Evolutionary conservation across 37 sponge, comb jelly and placozoan species (phyloP), one percentile per base, ranked within the genome.

Genomic region (Agelas oroides): DNA sequence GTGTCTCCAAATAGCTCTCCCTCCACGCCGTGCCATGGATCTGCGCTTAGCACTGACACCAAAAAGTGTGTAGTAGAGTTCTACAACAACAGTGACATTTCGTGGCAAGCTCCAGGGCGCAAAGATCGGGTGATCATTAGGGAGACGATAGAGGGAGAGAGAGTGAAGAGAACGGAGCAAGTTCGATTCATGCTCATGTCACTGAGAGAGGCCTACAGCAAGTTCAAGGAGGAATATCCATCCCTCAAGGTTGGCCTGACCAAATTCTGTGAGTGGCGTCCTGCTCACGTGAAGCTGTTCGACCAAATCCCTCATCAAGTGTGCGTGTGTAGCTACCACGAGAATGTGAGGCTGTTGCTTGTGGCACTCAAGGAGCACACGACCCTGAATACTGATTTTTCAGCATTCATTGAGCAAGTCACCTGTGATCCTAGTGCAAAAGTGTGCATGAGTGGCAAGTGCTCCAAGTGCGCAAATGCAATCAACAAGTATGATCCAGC

Each of bases 251-350:
- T 84, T 55, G 64, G 85, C 6, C 76, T 84, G 41, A 35, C 55
- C 15, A 84, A 84, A 46, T 83, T 83, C 40, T 83, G 82, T 69
- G 84, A 83, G 41, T 35, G 74, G 41, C 78, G 75, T 31, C 85
- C 85, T 39, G 23, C 70, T 18, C 69, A 81, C 69, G 57, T 81
- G 20, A 81, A 81, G 28, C 36, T 81, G 11, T 84, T 84, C 33
- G 75, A 84, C 56, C 85, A 84, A 21, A 55, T 84, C 27, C 85
- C 85, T 38, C 85, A 84, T 59, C 75, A 84, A 30, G 85, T 84
- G 39, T 84, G 85, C 37, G 46, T 84, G 11, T 84, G 85, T 53
- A 74, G 65, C 58, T 84, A 84, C 76, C 75, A 84, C 56, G 85
- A 84, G 32, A 84, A 84, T 84, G 85, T 75, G 15, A 40, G 66